Evolutionary conservation across 2,113 vertebrate genomes (phyloP), one percentile per base, ranked within the genome.

Genomic region (Daboia siamensis): DNA sequence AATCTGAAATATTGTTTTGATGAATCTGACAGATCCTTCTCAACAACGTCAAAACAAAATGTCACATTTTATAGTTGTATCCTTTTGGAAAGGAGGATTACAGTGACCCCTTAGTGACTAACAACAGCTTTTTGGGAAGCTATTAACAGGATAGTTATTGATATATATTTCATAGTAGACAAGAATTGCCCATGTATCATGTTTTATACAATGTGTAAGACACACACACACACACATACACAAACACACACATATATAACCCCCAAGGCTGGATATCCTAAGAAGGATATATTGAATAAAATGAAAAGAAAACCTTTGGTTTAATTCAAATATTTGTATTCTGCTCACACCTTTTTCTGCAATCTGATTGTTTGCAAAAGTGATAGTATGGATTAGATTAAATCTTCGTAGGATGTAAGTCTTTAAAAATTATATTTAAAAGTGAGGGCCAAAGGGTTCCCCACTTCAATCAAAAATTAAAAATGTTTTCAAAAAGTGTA

Each of bases 1-100:
- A 93, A 90, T 93, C 20, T 93, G 80, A 93, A 93, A 86, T 54
- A 48, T 90, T 92, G 88, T 93, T 93, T 93, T 93, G 92, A 93
- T n/a, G 44, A 90, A 69, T 90, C 86, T 90, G 92, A 93, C 92
- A 86, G 52, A 86, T 86, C 56, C 88, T 93, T 93, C 90, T 93
- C 88, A 64, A 90, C 92, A 93, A 64, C 21, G 48, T 90, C 88
- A 93, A 93, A 93, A 93, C 88, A 93, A 90, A 90, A 93, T 86
- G 88, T 93, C 92, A 93, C 80, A 61, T 90, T 93, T 90, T 86
- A 84, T 48, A 55, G 86, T 90, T 29, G 88, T 64, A 90, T 86
- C 56, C 56, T 89, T 52, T 84, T 93, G 48, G 5, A 24, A 93
- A 84, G 48, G 90, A 90, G 88, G 23, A 90, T 86, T 86, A 93